Conservation (phyloP, 2,888 invertebrate genomes). For the Poecilobothrus nobilitatus region DNA sequence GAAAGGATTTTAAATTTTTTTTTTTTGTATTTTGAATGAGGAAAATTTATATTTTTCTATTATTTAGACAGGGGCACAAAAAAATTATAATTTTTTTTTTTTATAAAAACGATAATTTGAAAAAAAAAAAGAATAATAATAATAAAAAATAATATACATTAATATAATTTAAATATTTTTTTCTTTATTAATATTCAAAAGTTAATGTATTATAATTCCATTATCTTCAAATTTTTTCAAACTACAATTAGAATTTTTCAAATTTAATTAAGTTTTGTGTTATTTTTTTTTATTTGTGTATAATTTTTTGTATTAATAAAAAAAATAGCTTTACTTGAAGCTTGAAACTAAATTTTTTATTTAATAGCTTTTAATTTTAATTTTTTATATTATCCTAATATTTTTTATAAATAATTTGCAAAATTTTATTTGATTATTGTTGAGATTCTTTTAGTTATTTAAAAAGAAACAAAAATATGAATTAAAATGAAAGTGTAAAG, state of each 20-base stretch:
- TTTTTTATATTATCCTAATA: too few relatives aligned
- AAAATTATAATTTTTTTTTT: constrained; percentile 21
- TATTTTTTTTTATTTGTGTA: too few relatives aligned
- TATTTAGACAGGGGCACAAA: constrained; percentile 43
- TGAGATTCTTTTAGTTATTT: too few relatives aligned
- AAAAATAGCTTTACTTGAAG: too few relatives aligned
- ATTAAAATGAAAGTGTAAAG: too few relatives aligned
- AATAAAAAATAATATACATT: not conserved
- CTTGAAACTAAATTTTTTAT: not conserved
- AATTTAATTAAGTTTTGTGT: not conserved
- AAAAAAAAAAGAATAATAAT: not conserved
- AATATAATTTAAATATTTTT: not conserved
- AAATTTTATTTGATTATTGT: too few relatives aligned
- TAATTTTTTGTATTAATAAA: too few relatives aligned
- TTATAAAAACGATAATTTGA: constrained; percentile 6
- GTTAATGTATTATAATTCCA: too few relatives aligned
- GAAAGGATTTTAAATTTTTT: not conserved
- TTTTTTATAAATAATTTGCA: too few relatives aligned
- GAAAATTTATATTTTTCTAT: constrained; percentile 20
- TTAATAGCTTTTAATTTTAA: not conserved
- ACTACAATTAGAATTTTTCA: not conserved
- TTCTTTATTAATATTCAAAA: not conserved
- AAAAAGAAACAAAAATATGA: too few relatives aligned
- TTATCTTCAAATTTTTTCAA: not conserved
- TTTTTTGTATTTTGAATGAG: not conserved